These are phyloP conservation scores for Nematopogon swammerdamellus DNA, from an alignment of 2,888 invertebrate species.

Conservation along the genomic window DNA sequence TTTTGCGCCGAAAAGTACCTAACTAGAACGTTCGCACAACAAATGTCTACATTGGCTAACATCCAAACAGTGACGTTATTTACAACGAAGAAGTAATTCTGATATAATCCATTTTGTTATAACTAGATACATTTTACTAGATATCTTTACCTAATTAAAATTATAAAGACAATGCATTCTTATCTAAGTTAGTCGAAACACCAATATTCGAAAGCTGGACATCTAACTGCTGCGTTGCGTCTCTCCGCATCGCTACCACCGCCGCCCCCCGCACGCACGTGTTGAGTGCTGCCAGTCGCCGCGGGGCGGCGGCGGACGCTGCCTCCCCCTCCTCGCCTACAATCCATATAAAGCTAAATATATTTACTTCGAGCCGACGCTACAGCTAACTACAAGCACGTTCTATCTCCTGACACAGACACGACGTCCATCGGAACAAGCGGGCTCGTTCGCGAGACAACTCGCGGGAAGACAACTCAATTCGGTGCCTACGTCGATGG, in stretches of 20 bases:
- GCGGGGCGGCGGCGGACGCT: too few relatives aligned
- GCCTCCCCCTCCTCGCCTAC: background rate
- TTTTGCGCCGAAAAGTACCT: background rate
- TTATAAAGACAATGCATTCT: constrained; percentile 30
- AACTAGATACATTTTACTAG: constrained; percentile 24
- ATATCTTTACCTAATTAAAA: constrained; percentile 29
- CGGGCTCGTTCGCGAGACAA: too few relatives aligned
- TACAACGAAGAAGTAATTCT: constrained; percentile 32
- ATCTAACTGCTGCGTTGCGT: constrained; percentile 34
- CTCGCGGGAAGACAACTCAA: too few relatives aligned
- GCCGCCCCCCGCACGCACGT: too few relatives aligned
- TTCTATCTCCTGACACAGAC: too few relatives aligned
- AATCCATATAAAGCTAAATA: background rate
- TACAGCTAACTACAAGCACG: background rate
- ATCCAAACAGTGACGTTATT: constrained; percentile 41
- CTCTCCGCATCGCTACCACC: constrained; percentile 18
- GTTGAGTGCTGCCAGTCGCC: too few relatives aligned
- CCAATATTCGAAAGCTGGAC: constrained; percentile 57
- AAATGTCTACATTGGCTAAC: constrained; percentile 25
- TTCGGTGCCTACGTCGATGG: too few relatives aligned
- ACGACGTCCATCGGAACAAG: too few relatives aligned
- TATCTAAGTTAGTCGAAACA: constrained; percentile 28
- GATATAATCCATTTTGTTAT: constrained; percentile 2
- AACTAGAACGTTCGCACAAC: constrained; percentile 12
- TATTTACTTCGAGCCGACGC: background rate